A percentile compares a stretch with the other conserved stretches of the same genome.
Evolutionary conservation across 2,113 vertebrate species (phyloP).

Genomic region (Epinephelus moara): DNA sequence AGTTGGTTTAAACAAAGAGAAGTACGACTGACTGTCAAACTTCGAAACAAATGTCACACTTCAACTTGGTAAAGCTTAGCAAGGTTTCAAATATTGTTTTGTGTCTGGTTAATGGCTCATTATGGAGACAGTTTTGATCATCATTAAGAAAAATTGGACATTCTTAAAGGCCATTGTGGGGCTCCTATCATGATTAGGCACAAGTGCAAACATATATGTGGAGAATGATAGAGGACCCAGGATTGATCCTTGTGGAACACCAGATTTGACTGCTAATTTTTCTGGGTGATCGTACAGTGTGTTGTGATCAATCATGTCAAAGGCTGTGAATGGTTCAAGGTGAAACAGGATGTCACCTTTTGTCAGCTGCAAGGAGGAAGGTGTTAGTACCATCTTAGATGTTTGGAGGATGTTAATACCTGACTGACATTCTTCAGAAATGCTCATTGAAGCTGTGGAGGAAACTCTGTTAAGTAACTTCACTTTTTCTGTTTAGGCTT

Average conservation of each 20-base stretch:
- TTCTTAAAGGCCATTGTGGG: background rate
- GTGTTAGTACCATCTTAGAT: background rate
- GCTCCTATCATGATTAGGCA: background rate
- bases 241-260: slow-evolving; percentile 31
- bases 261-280: background rate
- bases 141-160: background rate
- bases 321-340: background rate
- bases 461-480: background rate
- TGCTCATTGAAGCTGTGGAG: background rate
- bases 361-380: background rate
- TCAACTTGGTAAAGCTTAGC: background rate
- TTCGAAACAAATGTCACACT: background rate
- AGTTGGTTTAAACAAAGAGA: background rate
- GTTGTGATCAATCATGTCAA: background rate
- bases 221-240: background rate
- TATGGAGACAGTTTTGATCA: background rate
- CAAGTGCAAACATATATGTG: too few relatives aligned
- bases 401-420: background rate
- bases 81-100: background rate
- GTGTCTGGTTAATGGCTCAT: background rate
- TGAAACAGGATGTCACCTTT: background rate
- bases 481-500: background rate
- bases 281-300: background rate
- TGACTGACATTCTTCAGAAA: background rate
- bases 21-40: background rate